Conservation (phyloP, 2,113 vertebrate genomes). For the Pionites leucogaster region DNA sequence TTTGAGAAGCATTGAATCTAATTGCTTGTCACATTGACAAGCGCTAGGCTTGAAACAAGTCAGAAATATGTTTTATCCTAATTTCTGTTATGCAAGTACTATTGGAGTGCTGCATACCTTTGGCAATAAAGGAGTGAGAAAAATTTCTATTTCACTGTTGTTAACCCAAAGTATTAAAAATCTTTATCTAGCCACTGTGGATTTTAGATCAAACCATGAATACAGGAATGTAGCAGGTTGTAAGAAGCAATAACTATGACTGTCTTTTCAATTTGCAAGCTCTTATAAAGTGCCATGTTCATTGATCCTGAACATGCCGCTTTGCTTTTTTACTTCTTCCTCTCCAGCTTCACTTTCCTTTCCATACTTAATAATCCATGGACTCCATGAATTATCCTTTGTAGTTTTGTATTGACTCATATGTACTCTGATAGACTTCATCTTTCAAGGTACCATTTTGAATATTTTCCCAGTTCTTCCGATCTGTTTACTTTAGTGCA, state of each 20-base stretch:
- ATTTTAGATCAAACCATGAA: not conserved
- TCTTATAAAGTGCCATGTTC: not conserved
- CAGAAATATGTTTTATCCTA: not conserved
- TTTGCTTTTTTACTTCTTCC: not conserved
- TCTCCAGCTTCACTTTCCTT: not conserved
- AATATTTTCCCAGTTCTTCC: not conserved
- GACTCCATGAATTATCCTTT: not conserved
- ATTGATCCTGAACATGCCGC: not conserved
- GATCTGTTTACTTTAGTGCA: not conserved
- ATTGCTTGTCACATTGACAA: not conserved
- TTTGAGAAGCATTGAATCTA: not conserved
- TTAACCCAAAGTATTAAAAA: not conserved
- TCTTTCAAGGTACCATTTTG: not conserved
- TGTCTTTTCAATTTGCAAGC: not conserved
- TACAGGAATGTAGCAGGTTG: not conserved
- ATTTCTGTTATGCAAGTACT: not conserved
- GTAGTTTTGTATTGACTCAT: not conserved
- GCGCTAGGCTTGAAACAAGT: not conserved
- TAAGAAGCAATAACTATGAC: not conserved
- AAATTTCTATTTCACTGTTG: not conserved
- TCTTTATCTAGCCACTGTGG: not conserved
- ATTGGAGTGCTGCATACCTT: not conserved
- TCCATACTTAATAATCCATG: not conserved
- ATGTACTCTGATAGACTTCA: not conserved
- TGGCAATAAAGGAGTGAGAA: not conserved